Evolutionary conservation across 2,113 vertebrate genomes (phyloP).

Genomic region (Barbus barbus): DNA sequence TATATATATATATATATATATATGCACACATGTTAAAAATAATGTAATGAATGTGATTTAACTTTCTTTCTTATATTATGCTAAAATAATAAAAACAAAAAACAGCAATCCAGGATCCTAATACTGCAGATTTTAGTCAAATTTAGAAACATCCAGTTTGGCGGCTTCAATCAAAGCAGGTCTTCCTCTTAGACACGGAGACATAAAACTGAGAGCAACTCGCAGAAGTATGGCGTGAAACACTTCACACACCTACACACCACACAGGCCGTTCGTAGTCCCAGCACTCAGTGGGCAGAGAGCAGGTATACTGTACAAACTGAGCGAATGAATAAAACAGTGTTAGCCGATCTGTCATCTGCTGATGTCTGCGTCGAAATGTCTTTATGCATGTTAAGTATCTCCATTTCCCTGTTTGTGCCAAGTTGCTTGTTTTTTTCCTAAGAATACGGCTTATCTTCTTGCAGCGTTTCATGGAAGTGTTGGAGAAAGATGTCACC

Average conservation of each 20-base stretch:
- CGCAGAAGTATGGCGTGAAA: conserved; percentile 57
- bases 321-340: conserved; percentile 82
- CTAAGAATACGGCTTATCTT: conserved; percentile 27
- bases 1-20: too few relatives aligned
- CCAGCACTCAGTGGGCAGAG: conserved; percentile 76
- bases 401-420: conserved; percentile 42
- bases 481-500: conserved; percentile 34
- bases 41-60: too few relatives aligned
- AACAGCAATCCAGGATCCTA: too few relatives aligned
- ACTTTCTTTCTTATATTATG: too few relatives aligned
- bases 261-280: conserved; percentile 66
- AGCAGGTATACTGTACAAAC: conserved; percentile 75
- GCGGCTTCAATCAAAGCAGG: not conserved
- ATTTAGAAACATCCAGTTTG: not conserved
- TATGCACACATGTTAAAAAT: too few relatives aligned
- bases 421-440: conserved; percentile 46
- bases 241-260: conserved; percentile 72
- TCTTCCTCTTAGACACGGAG: not conserved
- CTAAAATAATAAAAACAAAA: too few relatives aligned
- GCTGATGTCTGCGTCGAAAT: conserved; percentile 75
- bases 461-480: conserved; percentile 16
- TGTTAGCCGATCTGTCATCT: conserved; percentile 80
- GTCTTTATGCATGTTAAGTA: conserved; percentile 67
- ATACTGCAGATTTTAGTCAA: too few relatives aligned
- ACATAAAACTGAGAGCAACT: conserved; percentile 48